Base-by-base conservation (phyloP, 2,888 invertebrate species). In the Plebejus anna region DNA sequence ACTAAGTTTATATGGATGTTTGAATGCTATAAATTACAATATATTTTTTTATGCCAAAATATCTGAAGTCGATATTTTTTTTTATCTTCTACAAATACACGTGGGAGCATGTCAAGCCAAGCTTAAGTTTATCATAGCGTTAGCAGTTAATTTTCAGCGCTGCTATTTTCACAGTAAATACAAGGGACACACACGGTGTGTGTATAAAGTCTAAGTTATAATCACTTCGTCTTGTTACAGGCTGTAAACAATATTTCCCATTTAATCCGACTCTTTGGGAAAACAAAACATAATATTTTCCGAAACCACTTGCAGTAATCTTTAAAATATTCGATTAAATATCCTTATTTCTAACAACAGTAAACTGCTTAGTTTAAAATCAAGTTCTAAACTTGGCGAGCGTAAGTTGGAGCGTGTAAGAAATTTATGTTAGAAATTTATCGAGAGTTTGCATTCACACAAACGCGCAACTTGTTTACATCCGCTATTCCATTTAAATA, bases 381-480 rank as follows among this genome's bases (percentile, higher is more conserved):
- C 73, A 73, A 73, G 55, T 73, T 55, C 55, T 55, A 73, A 73
- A 73, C 73, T 73, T 73, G 42, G 73, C 73, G 16, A 73, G 73
- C 73, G 73, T 42, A 73, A 73, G 55, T 73, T 73, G 51, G 51
- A 55, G 73, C 73, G 73, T 73, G 73, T 73, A 73, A 73, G 73
- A 73, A 73, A 73, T 73, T 73, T 73, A 73, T 42, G 59, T 72
- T 72, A 57, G 72, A 76, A 76, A 76, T 72, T 59, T 76, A 57
- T 76, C n/a, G 72, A 72, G 59, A 78, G 77, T 70, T 76, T 75
- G 75, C 76, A 55, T 73, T 76, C 76, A 70, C 59, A 42, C 75
- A 75, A 76, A 72, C 76, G 72, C 72, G 36, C 76, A 71, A 79
- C 78, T 78, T 73, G 76, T 79, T 79, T 79, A 75, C 79, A 76